A percentile compares a stretch with the other conserved stretches of the same genome.
phyloP scores from a whole-genome alignment of 2,888 invertebrate species.

The Meiosimyza decipiens region DNA sequence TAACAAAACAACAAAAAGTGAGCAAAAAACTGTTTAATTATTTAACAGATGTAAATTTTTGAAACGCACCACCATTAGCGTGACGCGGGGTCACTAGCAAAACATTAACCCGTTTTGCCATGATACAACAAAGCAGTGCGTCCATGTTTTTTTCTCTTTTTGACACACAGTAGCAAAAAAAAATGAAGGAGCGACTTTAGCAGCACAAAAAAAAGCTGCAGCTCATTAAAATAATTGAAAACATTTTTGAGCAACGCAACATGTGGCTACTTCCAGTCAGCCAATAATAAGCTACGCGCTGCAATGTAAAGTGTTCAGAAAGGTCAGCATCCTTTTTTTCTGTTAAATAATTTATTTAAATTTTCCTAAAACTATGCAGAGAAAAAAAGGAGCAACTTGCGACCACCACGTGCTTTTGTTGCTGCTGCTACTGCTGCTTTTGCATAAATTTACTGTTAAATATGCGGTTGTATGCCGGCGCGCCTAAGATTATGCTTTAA shows the following conservation, averaged over 20 bases:
- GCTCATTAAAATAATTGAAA: neutral
- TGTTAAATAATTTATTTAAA: slow-evolving; percentile 29
- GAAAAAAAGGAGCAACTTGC: slow-evolving; percentile 16
- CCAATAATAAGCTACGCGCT: neutral
- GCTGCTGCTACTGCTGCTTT: slow-evolving; percentile 11
- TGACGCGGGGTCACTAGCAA: slow-evolving; percentile 1
- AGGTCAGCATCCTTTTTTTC: slow-evolving; percentile 18
- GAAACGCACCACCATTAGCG: neutral
- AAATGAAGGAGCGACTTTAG: neutral
- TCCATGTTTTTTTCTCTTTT: neutral
- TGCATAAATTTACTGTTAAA: slow-evolving; percentile 33
- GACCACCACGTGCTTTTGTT: slow-evolving; percentile 29
- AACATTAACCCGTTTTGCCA: neutral
- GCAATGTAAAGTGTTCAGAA: neutral
- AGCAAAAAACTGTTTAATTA: neutral
- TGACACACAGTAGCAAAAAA: too few relatives aligned
- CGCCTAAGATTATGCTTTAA: slow-evolving; percentile 30
- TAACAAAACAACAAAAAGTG: too few relatives aligned
- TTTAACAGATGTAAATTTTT: slow-evolving; percentile 2
- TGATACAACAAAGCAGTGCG: neutral
- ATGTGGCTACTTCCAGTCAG: neutral
- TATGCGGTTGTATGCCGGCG: slow-evolving; percentile 24
- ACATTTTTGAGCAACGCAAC: neutral
- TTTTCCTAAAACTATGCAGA: slow-evolving; percentile 24
- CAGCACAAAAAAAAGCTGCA: neutral